Evolutionary conservation across 37 sponge, comb jelly and placozoan genomes (phyloP).

Genomic region (Halisarca cf. caerulea): DNA sequence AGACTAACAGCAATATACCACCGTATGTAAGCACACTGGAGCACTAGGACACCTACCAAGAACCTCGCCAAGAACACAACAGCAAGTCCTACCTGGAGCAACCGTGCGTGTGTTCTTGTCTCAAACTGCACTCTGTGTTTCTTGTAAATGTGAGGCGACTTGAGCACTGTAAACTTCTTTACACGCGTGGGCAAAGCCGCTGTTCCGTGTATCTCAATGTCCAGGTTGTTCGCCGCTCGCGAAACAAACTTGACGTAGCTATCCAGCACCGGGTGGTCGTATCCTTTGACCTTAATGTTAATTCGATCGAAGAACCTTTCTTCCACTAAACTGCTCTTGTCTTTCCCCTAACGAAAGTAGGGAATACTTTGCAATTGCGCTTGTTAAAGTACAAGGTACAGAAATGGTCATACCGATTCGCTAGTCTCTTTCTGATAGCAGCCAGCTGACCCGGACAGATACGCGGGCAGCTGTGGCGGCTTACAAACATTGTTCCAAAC

Average conservation of each 20-base stretch:
- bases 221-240: conserved; percentile 73
- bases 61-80: too few relatives aligned
- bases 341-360: too few relatives aligned
- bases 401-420: too few relatives aligned
- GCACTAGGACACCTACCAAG: too few relatives aligned
- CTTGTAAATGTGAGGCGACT: conserved; percentile 90
- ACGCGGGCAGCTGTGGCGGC: too few relatives aligned
- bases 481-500: too few relatives aligned
- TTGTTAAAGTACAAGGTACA: too few relatives aligned
- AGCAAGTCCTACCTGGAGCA: conserved; percentile 82
- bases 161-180: conserved; percentile 88
- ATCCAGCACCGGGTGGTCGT: conserved; percentile 80
- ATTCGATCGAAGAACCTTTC: conserved; percentile 22
- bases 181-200: conserved; percentile 68
- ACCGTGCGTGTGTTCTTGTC: conserved; percentile 74
- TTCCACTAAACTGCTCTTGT: conserved; percentile 4
- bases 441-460: too few relatives aligned
- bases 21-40: too few relatives aligned
- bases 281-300: conserved; percentile 71
- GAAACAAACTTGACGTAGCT: conserved; percentile 81
- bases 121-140: conserved; percentile 94
- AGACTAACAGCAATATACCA: too few relatives aligned
- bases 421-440: too few relatives aligned
- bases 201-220: conserved; percentile 68
- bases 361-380: too few relatives aligned